phyloP scores from a whole-genome alignment of 2,797 vertebrate species.

The Semaprochilodus insignis region DNA sequence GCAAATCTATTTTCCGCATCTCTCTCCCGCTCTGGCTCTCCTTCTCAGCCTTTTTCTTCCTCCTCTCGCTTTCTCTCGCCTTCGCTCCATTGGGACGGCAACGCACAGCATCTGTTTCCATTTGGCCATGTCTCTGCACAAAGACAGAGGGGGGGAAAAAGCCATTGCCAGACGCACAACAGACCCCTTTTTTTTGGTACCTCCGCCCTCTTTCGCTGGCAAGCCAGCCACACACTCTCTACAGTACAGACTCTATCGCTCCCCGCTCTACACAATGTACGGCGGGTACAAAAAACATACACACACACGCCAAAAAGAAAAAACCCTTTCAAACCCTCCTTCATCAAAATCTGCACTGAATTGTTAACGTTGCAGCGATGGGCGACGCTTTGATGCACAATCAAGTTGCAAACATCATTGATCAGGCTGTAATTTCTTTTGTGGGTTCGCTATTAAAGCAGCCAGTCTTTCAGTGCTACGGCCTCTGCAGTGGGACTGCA shows the following conservation, averaged over 20 bases:
- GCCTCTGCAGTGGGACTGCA: not conserved
- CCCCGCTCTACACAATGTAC: not conserved
- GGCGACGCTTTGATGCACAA: conserved; percentile 29
- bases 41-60: conserved; percentile 19
- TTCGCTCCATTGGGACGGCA: conserved; percentile 63
- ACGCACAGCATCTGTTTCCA: conserved; percentile 81
- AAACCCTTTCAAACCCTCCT: conserved; percentile 1
- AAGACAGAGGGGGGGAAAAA: conserved; percentile 40
- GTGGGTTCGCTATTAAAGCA: conserved; percentile 29
- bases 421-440: conserved; percentile 34
- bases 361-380: conserved; percentile 33
- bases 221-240: conserved; percentile 43
- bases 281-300: not conserved
- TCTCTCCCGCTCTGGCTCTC: conserved; percentile 18
- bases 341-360: not conserved
- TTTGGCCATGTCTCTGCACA: conserved; percentile 70
- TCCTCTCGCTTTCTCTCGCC: conserved; percentile 35
- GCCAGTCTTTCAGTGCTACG: conserved; percentile 11
- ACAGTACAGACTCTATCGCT: conserved; percentile 28
- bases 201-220: conserved; percentile 62
- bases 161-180: conserved; percentile 65
- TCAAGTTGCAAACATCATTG: conserved; percentile 34
- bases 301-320: not conserved
- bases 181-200: conserved; percentile 46
- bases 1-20: conserved; percentile 61